Evolutionary conservation across 2,888 invertebrate species (phyloP).

Genomic region (Synanthedon formicaeformis): DNA sequence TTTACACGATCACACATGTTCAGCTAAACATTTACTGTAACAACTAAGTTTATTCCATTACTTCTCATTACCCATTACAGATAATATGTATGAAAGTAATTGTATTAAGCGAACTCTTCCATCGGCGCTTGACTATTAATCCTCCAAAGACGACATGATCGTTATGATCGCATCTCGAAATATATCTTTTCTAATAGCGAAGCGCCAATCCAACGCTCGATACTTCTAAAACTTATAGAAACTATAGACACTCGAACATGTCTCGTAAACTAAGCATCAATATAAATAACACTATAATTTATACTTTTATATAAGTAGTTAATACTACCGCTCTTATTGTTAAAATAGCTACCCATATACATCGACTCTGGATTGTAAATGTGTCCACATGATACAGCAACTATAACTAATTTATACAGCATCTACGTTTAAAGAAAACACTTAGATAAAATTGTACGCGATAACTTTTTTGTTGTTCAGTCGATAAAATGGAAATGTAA

Average conservation of each 20-base stretch:
- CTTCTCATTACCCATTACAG: slow-evolving; percentile 53
- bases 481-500: slow-evolving; percentile 54
- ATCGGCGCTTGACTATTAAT: slow-evolving; percentile 54
- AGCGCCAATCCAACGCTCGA: slow-evolving; percentile 49
- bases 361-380: slow-evolving; percentile 45
- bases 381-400: slow-evolving; percentile 40
- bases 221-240: slow-evolving; percentile 52
- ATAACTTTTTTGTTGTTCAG: slow-evolving; percentile 48
- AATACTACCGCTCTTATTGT: slow-evolving; percentile 57
- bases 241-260: slow-evolving; percentile 61
- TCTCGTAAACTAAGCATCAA: slow-evolving; percentile 60
- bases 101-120: slow-evolving; percentile 37
- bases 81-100: slow-evolving; percentile 52
- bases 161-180: neutral
- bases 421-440: slow-evolving; percentile 41
- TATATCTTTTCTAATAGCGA: slow-evolving; percentile 29
- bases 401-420: slow-evolving; percentile 48
- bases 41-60: slow-evolving; percentile 62
- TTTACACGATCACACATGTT: slow-evolving; percentile 60
- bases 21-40: slow-evolving; percentile 70
- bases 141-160: neutral
- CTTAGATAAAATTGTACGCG: slow-evolving; percentile 50
- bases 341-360: slow-evolving; percentile 50
- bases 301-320: slow-evolving; percentile 55
- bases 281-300: slow-evolving; percentile 66